phyloP scores from a whole-genome alignment of 2,113 vertebrate species.

The Malurus alboscapulatus region DNA sequence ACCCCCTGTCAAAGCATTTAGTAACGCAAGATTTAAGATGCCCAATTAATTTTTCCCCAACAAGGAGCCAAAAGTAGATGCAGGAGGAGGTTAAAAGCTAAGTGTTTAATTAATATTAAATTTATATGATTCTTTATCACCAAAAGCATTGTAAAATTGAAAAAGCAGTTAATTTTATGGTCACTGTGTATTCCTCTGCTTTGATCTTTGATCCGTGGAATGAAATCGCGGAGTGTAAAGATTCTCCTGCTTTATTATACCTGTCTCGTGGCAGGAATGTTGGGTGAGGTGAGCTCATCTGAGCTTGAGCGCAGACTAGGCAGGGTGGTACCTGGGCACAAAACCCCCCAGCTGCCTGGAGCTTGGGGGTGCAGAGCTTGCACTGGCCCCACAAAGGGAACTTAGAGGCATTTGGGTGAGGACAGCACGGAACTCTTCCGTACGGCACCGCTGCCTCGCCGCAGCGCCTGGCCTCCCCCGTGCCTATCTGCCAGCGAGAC shows the following conservation, averaged over 20 bases:
- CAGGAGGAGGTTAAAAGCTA: constrained; percentile 81
- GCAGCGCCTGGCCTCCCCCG: constrained; percentile 49
- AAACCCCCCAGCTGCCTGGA: accelerated
- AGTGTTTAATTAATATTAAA: constrained; percentile 87
- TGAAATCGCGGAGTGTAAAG: constrained; percentile 68
- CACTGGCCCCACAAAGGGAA: not conserved
- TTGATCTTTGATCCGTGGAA: constrained; percentile 80
- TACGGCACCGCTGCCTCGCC: not conserved
- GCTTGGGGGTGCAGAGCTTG: not conserved
- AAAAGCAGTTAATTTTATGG: constrained; percentile 83
- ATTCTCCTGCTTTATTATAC: constrained; percentile 61
- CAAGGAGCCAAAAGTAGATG: constrained; percentile 80
- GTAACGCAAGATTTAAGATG: constrained; percentile 79
- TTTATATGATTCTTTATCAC: constrained; percentile 82
- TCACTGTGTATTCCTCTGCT: constrained; percentile 76
- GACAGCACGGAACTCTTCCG: not conserved
- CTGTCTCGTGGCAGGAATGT: constrained; percentile 33
- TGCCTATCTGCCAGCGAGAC: constrained; percentile 64
- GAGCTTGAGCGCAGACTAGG: not conserved
- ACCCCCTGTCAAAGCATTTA: constrained; percentile 74
- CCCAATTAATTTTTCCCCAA: constrained; percentile 79
- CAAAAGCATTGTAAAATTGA: constrained; percentile 81
- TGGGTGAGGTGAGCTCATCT: not conserved
- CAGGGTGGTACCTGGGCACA: accelerated
- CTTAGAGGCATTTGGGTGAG: not conserved